Evolutionary conservation across 2,797 vertebrate genomes (phyloP), one percentile per base, ranked within the genome.

Genomic region (Craterocephalus amniculus): DNA sequence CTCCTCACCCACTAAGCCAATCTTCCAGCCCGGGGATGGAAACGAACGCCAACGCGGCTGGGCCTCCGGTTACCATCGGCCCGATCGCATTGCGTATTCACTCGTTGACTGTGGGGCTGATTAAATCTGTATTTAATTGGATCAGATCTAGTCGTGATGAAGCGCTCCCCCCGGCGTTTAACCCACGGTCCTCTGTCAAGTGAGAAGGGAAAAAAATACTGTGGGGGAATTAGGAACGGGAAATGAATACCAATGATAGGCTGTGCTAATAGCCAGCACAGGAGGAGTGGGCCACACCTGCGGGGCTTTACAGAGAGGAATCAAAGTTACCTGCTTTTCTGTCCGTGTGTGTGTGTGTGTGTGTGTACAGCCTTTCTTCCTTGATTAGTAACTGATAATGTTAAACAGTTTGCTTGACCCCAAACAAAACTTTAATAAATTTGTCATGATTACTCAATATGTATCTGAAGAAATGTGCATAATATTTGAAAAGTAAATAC

Each of bases 71-170:
- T 75, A 85, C 79, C 76, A 38, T 20, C 8, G 62, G 71, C 86
- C 79, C 45, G 78, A 90, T 90, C 78, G 70, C 87, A 92, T 92
- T 90, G 83, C 67, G 67, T 87, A 92, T 93, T 91, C 91, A 89
- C 81, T 74, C 67, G 20, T 83, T 58, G 83, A 88, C 89, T 73
- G 81, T 22, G 70, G 78, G 83, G 74, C 89, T 93, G 93, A 94
- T 94, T 95, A 94, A 94, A 95, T 95, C 93, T 92, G 87, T 87
- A 93, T 92, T 94, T 94, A 95, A 95, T 94, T 94, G 92, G 91
- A 94, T 93, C 89, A 91, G 92, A 94, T 94, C 86, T 91, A 87
- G 92, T 88, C 89, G 72, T 93, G 92, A 93, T 93, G 89, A 91
- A 91, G 88, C 85, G 73, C 90, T 93, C 91, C 93, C 91, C 89